Evolutionary conservation across 2,113 vertebrate species (phyloP).

Genomic region (Pelecanoides urinatrix): DNA sequence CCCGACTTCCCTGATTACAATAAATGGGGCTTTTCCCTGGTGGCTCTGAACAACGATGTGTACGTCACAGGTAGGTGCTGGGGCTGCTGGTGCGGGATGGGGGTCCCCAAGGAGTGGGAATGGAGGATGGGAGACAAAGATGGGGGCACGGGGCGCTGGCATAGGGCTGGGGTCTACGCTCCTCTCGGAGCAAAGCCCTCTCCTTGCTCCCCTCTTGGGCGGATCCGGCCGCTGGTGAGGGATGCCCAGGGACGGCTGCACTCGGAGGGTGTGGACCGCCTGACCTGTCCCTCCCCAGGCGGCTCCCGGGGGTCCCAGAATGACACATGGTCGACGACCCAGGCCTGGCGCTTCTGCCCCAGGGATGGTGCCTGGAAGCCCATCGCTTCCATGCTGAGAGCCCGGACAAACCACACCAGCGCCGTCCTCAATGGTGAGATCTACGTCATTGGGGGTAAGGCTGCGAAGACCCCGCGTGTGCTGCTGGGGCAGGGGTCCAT

Average conservation of each 20-base stretch:
- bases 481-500: rapidly evolving
- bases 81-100: background rate
- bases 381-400: slow-evolving; percentile 87
- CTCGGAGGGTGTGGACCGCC: background rate
- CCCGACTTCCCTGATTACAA: slow-evolving; percentile 94
- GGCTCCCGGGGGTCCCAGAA: slow-evolving; percentile 90
- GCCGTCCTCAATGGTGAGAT: slow-evolving; percentile 90
- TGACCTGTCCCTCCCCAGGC: slow-evolving; percentile 64
- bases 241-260: background rate
- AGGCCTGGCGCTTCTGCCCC: slow-evolving; percentile 91
- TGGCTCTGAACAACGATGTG: slow-evolving; percentile 87
- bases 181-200: background rate
- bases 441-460: slow-evolving; percentile 92
- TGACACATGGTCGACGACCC: slow-evolving; percentile 93
- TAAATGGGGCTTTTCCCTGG: slow-evolving; percentile 96
- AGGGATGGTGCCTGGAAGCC: slow-evolving; percentile 85
- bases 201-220: background rate
- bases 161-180: background rate
- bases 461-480: rapidly evolving
- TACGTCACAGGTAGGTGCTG: slow-evolving; percentile 88
- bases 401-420: slow-evolving; percentile 92
- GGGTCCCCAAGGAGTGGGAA: background rate
- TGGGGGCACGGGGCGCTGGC: rapidly evolving
- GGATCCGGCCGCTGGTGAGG: rapidly evolving
- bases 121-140: background rate